Evolutionary conservation across 2,113 vertebrate genomes (phyloP), one percentile per base, ranked within the genome.

Genomic region (Syngnathoides biaculeatus): DNA sequence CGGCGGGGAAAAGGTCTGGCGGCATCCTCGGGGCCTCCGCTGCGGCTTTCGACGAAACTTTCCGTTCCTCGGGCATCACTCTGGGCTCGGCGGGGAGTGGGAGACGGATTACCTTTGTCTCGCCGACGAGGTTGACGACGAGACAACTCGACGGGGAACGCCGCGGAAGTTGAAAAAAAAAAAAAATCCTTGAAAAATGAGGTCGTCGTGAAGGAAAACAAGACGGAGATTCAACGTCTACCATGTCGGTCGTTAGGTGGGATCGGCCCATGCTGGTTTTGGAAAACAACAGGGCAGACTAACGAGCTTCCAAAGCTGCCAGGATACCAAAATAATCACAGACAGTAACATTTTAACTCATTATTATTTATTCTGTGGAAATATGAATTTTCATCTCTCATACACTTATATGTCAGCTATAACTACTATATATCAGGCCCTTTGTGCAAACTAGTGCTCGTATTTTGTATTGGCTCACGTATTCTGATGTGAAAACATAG

Each of bases 61-160:
- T 1, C 9, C 68, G 69, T 65, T 66, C 17, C 38, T 67, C 77
- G 68, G 72, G 42, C 7, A 66, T 67, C 81, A 58, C 57, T 71
- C 75, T 48, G 58, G 52, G 56, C 48, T 72, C 57, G 48, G 48
- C 48, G 48, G 20, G 2, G 68, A 66, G 72, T 52, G 68, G 72
- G 62, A 47, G 78, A 81, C 71, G 68, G 74, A 71, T 82, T 79
- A 85, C 86, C 76, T 83, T 86, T 79, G 13, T 35, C 57, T 42
- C 65, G 63, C 61, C 68, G 70, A 77, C 73, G 77, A 85, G 76
- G 73, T 71, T 75, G 78, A 74, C 75, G 78, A 14, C 65, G 71
- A 62, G 71, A 69, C 66, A 65, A 71, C 67, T 22, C 35, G 38
- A 55, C 35, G 5, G 22, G 40, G 38, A 15, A 17, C 17, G 59